Evolutionary conservation across 2,797 vertebrate species (phyloP), one percentile per base, ranked within the genome.

Genomic region (Aldrovandia affinis): DNA sequence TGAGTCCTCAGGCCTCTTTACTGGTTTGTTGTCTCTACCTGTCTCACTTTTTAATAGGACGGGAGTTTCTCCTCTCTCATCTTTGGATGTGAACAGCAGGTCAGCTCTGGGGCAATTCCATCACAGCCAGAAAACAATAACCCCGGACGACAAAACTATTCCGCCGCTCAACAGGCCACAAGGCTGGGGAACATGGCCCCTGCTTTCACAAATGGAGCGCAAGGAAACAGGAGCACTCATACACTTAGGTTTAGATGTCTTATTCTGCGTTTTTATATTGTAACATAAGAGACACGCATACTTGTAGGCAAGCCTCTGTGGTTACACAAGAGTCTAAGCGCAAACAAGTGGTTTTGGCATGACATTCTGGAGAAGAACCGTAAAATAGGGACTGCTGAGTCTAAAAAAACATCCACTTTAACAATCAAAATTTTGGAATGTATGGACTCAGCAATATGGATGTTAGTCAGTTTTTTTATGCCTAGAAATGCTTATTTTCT

Each of bases 41-140:
- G 55, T 22, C 78, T 73, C 83, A 78, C 70, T 82, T 70, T 83
- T 86, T 83, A 86, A 30, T 61, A 81, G 28, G 75, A 39, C 52
- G 83, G 47, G 83, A 86, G 84, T 73, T 84, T 70, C 52, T 80
- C 47, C 47, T 77, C 80, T 55, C 59, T 25, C 57, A 15, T 83
- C 28, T n/a, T 59, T 81, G 84, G 33, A 79, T 36, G 85, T 83
- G 14, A 83, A 78, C 85, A 61, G 82, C 83, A 79, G 87, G 85
- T 86, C 89, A 82, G 77, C 47, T 39, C 59, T 75, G 81, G 83
- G 83, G 86, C 2, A 36, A 82, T 89, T 88, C 90, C 78, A 81
- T 80, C 79, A 81, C 81, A 86, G 54, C 83, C 78, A 81, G 77
- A 89, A 87, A 93, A 93, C 90, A 93, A 92, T 92, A 87, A 88